A percentile compares a stretch with the other conserved stretches of the same genome.
These are phyloP conservation scores for Ericerus pela DNA, from an alignment of 1,140 invertebrate species.

Conservation along the genomic window DNA sequence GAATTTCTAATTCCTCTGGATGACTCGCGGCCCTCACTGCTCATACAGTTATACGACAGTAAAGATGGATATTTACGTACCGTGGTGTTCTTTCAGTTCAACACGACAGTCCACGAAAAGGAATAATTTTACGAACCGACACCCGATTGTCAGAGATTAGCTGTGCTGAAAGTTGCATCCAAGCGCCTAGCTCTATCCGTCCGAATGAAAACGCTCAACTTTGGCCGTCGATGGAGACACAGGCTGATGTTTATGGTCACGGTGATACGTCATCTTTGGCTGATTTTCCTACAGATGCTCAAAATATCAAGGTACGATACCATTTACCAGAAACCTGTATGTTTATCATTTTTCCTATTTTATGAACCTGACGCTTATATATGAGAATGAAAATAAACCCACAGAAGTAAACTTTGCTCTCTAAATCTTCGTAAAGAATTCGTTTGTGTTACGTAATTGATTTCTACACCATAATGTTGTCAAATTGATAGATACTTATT, in stretches of 20 bases:
- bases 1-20: too few species aligned
- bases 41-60: too few species aligned
- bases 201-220: constrained; percentile 15
- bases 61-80: too few species aligned
- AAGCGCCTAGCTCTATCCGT: not conserved
- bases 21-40: too few species aligned
- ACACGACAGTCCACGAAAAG: constrained; percentile 5
- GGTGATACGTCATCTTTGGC: constrained; percentile 25
- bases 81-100: too few species aligned
- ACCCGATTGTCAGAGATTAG: not conserved
- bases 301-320: constrained; percentile 8
- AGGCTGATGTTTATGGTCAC: constrained; percentile 22
- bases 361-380: too few species aligned
- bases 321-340: constrained; percentile 4
- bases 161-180: not conserved
- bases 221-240: constrained; percentile 26
- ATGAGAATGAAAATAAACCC: too few species aligned
- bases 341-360: not conserved
- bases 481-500: too few species aligned
- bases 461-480: too few species aligned
- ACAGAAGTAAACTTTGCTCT: too few species aligned
- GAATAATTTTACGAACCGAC: not conserved
- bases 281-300: constrained; percentile 14
- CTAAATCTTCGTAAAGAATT: too few species aligned
- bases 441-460: too few species aligned